These are phyloP conservation scores for Pseudopodoces humilis DNA, from an alignment of 2,113 vertebrate genomes.

Conservation along the genomic window DNA sequence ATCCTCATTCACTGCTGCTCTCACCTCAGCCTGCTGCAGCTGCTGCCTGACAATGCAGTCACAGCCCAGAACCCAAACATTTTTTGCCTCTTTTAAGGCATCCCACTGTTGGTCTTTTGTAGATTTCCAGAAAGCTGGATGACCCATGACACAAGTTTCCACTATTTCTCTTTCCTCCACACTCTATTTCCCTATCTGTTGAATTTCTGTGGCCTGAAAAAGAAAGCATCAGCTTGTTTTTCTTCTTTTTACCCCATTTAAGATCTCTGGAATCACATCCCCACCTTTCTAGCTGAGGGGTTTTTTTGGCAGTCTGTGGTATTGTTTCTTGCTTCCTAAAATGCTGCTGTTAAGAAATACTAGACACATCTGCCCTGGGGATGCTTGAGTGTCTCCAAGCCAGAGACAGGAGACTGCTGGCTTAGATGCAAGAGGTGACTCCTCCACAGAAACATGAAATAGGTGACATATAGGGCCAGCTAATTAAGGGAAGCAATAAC, in stretches of 20 bases:
- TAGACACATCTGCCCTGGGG: neutral
- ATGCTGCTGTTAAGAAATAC: slow-evolving; percentile 12
- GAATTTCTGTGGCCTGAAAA: neutral
- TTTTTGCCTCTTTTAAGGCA: neutral
- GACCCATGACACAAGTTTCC: neutral
- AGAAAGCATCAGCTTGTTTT: neutral
- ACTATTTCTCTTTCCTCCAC: neutral
- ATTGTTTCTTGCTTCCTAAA: slow-evolving; percentile 5
- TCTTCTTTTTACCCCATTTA: neutral
- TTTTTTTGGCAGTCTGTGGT: neutral
- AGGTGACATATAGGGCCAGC: neutral
- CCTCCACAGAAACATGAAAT: neutral
- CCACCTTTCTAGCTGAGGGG: neutral
- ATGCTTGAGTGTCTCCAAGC: neutral
- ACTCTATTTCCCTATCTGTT: neutral
- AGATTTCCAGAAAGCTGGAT: slow-evolving; percentile 2
- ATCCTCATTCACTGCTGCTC: neutral
- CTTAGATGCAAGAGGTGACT: neutral
- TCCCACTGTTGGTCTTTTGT: neutral
- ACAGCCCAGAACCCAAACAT: neutral
- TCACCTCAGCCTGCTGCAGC: neutral
- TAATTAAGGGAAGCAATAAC: neutral
- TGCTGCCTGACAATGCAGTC: neutral
- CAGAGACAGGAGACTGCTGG: neutral
- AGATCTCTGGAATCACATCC: neutral